Evolutionary conservation across 1,140 invertebrate species (phyloP).

Genomic region (Hermetia illucens): DNA sequence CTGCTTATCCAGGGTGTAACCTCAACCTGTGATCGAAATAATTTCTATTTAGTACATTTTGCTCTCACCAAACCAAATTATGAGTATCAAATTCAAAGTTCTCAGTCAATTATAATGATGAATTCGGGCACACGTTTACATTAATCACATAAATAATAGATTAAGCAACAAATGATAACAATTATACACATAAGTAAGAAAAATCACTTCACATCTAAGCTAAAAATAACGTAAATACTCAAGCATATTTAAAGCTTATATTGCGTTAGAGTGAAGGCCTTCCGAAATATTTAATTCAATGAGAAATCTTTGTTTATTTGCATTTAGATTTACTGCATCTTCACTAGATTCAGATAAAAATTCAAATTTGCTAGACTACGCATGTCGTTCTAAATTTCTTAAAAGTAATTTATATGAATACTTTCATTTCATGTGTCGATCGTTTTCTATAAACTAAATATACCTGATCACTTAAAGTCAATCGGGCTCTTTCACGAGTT

Average conservation of each 20-base stretch:
- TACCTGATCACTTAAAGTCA: no score
- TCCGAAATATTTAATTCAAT: not conserved
- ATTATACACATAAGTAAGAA: conserved; percentile 6
- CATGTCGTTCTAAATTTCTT: no score
- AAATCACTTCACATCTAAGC: conserved; percentile 9
- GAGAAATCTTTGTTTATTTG: conserved; percentile 2
- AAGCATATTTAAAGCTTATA: conserved; percentile 5
- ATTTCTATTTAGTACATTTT: conserved; percentile 1
- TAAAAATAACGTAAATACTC: conserved; percentile 8
- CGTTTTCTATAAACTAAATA: no score
- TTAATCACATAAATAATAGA: conserved; percentile 1
- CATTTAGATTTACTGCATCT: no score
- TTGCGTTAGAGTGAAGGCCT: not conserved
- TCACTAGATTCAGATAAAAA: no score
- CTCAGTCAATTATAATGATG: not conserved
- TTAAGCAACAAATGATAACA: conserved; percentile 1
- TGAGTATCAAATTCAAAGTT: not conserved
- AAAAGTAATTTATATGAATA: no score
- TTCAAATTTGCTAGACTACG: no score
- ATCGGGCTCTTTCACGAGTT: no score
- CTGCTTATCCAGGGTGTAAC: conserved; percentile 90
- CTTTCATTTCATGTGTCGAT: no score
- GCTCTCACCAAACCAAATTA: not conserved
- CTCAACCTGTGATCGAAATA: conserved; percentile 56
- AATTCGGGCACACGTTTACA: not conserved